phyloP scores from a whole-genome alignment of 2,797 vertebrate genomes.

The Benthosema pterotum region DNA sequence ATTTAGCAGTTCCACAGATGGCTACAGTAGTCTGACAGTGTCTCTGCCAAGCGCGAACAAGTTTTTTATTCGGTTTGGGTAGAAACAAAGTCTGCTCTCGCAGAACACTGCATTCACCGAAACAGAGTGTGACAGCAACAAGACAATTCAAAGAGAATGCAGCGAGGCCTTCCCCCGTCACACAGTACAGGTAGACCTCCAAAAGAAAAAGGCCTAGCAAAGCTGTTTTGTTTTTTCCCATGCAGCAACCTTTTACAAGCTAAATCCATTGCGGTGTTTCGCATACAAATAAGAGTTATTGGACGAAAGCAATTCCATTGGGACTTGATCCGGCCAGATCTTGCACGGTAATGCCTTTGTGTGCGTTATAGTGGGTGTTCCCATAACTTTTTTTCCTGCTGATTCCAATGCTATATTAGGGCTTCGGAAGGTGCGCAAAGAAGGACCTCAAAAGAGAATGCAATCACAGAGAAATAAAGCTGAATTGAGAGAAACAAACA shows the following conservation, averaged over 20 bases:
- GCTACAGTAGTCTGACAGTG: conserved; percentile 25
- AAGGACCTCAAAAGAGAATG: conserved; percentile 37
- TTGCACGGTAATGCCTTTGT: conserved; percentile 16
- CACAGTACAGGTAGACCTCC: conserved; percentile 5
- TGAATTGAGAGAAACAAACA: conserved; percentile 40
- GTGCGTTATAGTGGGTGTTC: conserved; percentile 29
- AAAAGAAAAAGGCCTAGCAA: conserved; percentile 5
- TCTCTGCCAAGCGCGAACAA: conserved; percentile 8
- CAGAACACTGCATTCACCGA: background rate
- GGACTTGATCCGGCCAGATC: conserved; percentile 15
- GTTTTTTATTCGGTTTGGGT: conserved; percentile 11
- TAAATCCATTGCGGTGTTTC: background rate
- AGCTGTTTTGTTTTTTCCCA: background rate
- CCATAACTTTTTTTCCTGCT: conserved; percentile 49
- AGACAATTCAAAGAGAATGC: conserved; percentile 4
- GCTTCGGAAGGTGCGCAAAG: conserved; percentile 39
- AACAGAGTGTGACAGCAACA: conserved; percentile 7
- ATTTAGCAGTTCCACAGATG: conserved; percentile 16
- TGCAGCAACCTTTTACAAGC: background rate
- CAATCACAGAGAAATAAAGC: background rate
- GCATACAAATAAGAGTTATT: conserved; percentile 6
- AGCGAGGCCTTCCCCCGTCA: background rate
- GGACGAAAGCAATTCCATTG: conserved; percentile 13
- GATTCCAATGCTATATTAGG: conserved; percentile 55
- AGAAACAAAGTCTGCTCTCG: background rate